Evolutionary conservation across 2,888 invertebrate species (phyloP).

Genomic region (Pammene fasciana): DNA sequence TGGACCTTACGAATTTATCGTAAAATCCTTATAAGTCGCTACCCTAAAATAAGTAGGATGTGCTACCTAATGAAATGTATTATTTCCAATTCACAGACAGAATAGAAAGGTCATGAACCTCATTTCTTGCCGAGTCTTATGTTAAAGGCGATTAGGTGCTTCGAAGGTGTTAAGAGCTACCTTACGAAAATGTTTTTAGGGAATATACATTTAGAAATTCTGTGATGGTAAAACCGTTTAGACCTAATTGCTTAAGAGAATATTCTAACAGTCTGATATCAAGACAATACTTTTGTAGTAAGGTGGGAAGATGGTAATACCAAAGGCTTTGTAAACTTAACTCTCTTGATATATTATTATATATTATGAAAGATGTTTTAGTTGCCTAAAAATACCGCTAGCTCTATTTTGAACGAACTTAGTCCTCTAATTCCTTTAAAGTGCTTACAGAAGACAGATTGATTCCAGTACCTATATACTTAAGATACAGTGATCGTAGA

Average conservation of each 20-base stretch:
- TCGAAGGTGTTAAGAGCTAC: constrained; percentile 1
- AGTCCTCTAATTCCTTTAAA: constrained; percentile 31
- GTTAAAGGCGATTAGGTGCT: constrained; percentile 11
- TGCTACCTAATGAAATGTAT: too few species aligned
- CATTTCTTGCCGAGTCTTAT: constrained; percentile 16
- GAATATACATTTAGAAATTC: not conserved
- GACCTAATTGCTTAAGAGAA: not conserved
- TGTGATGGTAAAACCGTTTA: not conserved
- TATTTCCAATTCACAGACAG: not conserved
- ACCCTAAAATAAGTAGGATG: too few species aligned
- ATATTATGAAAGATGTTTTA: too few species aligned
- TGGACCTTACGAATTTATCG: too few species aligned
- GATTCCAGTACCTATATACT: not conserved
- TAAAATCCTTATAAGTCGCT: too few species aligned
- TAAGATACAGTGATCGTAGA: too few species aligned
- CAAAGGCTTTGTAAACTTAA: too few species aligned
- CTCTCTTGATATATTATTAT: too few species aligned
- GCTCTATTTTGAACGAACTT: constrained; percentile 35
- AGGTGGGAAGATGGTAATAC: too few species aligned
- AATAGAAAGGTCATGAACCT: constrained; percentile 15
- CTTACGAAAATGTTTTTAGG: not conserved
- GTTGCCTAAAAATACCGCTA: not conserved
- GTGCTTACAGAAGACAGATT: constrained; percentile 27
- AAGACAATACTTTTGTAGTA: too few species aligned
- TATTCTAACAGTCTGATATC: too few species aligned